Conservation (phyloP, 1,140 invertebrate species). For the Dendrolimus punctatus region DNA sequence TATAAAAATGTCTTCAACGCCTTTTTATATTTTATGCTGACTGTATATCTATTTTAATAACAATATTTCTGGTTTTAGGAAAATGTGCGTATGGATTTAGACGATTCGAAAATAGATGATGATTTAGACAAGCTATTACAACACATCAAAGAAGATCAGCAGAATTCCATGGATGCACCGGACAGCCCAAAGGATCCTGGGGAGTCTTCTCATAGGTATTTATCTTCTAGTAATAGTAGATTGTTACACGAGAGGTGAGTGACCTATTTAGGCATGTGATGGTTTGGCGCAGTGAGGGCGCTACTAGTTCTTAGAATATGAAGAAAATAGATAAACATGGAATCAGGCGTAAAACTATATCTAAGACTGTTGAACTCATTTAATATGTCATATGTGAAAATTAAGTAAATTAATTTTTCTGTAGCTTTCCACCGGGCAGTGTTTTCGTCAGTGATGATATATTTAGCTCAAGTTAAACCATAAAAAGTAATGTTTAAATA, state of each 20-base stretch:
- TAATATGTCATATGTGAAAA: no score
- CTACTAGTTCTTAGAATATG: neutral
- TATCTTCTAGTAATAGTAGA: neutral
- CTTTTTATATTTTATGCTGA: neutral
- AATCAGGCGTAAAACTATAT: no score
- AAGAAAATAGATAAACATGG: no score
- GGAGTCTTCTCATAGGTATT: constrained; percentile 50
- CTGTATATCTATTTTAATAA: neutral
- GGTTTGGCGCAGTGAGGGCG: no score
- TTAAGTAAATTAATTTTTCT: no score
- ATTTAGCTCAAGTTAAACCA: no score
- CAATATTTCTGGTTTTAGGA: constrained; percentile 34
- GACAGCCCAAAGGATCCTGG: constrained; percentile 86
- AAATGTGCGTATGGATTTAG: constrained; percentile 80
- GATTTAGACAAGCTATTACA: constrained; percentile 92
- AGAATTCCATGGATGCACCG: constrained; percentile 89
- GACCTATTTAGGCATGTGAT: no score
- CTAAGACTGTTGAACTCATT: no score
- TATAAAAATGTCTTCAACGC: neutral
- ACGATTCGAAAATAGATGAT: constrained; percentile 94
- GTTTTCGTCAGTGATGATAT: no score
- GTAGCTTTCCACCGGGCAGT: no score
- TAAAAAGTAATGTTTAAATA: no score
- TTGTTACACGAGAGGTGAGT: no score
- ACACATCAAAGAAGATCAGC: constrained; percentile 92